Base-by-base conservation (phyloP, 1,140 invertebrate species). In the Octopus sinensis region DNA sequence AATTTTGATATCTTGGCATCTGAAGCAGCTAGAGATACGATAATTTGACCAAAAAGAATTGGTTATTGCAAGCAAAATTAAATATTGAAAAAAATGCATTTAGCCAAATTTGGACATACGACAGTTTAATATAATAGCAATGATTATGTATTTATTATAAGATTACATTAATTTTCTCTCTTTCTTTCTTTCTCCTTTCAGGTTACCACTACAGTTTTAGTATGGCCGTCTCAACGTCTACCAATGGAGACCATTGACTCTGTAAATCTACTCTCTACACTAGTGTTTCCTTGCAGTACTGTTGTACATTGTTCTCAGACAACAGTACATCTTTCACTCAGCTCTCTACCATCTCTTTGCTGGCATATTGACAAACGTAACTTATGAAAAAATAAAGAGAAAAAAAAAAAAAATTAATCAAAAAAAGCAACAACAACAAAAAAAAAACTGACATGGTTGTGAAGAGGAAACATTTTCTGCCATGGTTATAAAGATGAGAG, bases 401-500 rank as follows among this genome's bases (percentile, higher is more conserved):
- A 23, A 23, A 6, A 5, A 23, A 6, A 5, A 5, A 13, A 73
- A 13, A 73, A 73, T 23, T 73, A n/a, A 13, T 17, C 1, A 9
- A 12, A 12, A 6, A 73, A 6, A 13, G 68, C 13, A 68, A n/a
- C 23, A n/a, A 73, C 51, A 80, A 51, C 43, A 62, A n/a, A 75
- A 4, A 43, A 75, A 80, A 73, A 73, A 73, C 43, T 54, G 23
- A 75, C 68, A 54, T 73, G 53, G 52, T 54, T 73, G n/a, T 30
- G 23, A 43, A 4, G 30, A 73, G 62, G 53, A 73, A 9, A 6
- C 51, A 23, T 71, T 6, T 52, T 23, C 30, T 53, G 53, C 7
- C 9, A 53, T 54, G 51, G 80, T 10, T 56, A 54, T 77, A 54
- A 53, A 51, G 76, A 81, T 77, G 43, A 51, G 73, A 71, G 54